phyloP scores from a whole-genome alignment of 53 echinoderm and acorn worm species.

The Holothuria scabra region DNA sequence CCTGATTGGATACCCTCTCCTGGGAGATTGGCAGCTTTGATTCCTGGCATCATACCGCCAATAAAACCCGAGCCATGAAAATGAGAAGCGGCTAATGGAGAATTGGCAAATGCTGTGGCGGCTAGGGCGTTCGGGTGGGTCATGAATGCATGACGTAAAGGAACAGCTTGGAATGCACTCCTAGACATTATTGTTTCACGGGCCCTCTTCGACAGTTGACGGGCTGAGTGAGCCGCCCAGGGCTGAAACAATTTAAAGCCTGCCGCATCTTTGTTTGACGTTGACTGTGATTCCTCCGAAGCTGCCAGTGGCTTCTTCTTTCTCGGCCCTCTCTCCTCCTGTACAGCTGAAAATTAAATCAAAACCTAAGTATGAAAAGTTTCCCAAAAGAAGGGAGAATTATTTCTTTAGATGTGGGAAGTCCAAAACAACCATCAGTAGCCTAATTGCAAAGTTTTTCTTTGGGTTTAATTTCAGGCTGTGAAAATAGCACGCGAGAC shows the following conservation, averaged over 20 bases:
- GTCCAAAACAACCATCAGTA: no score
- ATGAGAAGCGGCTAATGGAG: constrained; percentile 9
- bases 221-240: constrained; percentile 68
- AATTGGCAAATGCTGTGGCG: constrained; percentile 23
- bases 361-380: no score
- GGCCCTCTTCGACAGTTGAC: constrained; percentile 40
- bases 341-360: constrained; percentile 70
- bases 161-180: constrained; percentile 88
- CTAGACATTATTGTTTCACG: constrained; percentile 65
- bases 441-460: no score
- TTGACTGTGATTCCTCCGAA: constrained; percentile 39
- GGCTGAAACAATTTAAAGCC: constrained; percentile 95
- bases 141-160: constrained; percentile 68
- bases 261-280: constrained; percentile 56
- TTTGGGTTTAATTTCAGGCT: no score
- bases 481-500: no score
- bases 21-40: constrained; percentile 3
- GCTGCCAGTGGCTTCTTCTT: constrained; percentile 83
- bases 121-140: constrained; percentile 28
- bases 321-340: constrained; percentile 95
- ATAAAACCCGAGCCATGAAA: constrained; percentile 36
- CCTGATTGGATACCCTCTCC: constrained; percentile 5
- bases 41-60: constrained; percentile 6
- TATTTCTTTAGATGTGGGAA: no score
- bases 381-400: no score